Evolutionary conservation across 2,113 vertebrate species (phyloP).

Genomic region (Sphyrna mokarran): DNA sequence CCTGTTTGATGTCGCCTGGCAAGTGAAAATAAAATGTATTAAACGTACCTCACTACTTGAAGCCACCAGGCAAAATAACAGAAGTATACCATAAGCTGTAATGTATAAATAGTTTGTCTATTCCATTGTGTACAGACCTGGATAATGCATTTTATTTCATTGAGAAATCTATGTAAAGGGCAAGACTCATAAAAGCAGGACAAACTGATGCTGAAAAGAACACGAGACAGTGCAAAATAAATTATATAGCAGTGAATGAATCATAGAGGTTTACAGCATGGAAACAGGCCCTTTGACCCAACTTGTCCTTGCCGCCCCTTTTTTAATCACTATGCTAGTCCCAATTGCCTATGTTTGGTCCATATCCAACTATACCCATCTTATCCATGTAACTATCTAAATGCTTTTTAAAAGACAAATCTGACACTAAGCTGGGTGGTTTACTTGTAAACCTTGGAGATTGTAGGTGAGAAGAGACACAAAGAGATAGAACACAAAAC

Average conservation of each 20-base stretch:
- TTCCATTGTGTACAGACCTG: not conserved
- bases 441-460: too few species aligned
- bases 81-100: not conserved
- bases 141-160: not conserved
- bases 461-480: not conserved
- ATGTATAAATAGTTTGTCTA: not conserved
- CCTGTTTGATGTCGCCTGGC: constrained; percentile 86
- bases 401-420: too few species aligned
- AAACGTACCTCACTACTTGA: not conserved
- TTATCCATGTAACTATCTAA: too few species aligned
- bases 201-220: not conserved
- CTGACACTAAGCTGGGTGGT: too few species aligned
- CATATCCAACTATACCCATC: too few species aligned
- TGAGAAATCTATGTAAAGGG: not conserved
- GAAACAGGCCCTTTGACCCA: too few species aligned
- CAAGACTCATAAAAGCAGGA: not conserved
- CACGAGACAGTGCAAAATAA: not conserved
- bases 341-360: too few species aligned
- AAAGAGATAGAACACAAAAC: not conserved
- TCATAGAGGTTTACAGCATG: too few species aligned
- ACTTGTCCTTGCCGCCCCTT: too few species aligned
- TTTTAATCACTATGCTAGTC: too few species aligned
- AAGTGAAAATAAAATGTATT: not conserved
- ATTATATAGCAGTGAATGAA: not conserved
- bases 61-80: not conserved